Conservation (phyloP, 2,888 invertebrate species). For the Drosophila nigricruria region DNA sequence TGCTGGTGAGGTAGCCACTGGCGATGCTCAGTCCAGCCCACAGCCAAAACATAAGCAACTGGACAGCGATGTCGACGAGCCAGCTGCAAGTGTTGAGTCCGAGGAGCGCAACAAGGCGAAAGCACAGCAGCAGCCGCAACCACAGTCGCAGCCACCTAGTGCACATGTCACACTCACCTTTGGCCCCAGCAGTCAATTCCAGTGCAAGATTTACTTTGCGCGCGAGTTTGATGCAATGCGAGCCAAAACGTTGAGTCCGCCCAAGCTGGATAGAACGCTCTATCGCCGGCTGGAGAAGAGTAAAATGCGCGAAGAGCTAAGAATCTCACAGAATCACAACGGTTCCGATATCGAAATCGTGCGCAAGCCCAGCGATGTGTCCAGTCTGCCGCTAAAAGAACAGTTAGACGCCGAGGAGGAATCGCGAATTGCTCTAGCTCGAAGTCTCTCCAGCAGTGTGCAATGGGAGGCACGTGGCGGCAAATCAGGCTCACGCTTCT, state of each 20-base stretch:
- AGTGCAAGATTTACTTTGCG: constrained; percentile 96
- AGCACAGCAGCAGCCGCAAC: constrained; percentile 17
- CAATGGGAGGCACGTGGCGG: constrained; percentile 98
- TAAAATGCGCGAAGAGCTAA: constrained; percentile 83
- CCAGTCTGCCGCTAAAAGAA: constrained; percentile 54
- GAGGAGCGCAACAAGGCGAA: constrained; percentile 65
- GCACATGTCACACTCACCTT: constrained; percentile 87
- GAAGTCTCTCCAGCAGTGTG: constrained; percentile 93
- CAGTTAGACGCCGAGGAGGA: constrained; percentile 83
- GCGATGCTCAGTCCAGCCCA: constrained; percentile 76
- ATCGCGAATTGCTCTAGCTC: constrained; percentile 90
- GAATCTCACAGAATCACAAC: constrained; percentile 81
- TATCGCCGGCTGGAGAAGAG: constrained; percentile 80
- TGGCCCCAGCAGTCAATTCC: constrained; percentile 90
- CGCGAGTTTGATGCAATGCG: constrained; percentile 95
- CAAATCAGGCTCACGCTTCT: constrained; percentile 98
- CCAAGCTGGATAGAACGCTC: constrained; percentile 77
- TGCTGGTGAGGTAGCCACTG: constrained; percentile 25
- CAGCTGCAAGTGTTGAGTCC: constrained; percentile 34
- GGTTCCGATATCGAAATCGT: constrained; percentile 82
- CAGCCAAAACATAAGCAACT: constrained; percentile 82
- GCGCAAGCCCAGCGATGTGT: constrained; percentile 85
- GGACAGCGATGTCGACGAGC: constrained; percentile 80
- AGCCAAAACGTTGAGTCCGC: constrained; percentile 76
- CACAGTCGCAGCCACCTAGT: constrained; percentile 63